phyloP scores from a whole-genome alignment of 1,140 invertebrate genomes.

The Temnothorax curvispinosus region DNA sequence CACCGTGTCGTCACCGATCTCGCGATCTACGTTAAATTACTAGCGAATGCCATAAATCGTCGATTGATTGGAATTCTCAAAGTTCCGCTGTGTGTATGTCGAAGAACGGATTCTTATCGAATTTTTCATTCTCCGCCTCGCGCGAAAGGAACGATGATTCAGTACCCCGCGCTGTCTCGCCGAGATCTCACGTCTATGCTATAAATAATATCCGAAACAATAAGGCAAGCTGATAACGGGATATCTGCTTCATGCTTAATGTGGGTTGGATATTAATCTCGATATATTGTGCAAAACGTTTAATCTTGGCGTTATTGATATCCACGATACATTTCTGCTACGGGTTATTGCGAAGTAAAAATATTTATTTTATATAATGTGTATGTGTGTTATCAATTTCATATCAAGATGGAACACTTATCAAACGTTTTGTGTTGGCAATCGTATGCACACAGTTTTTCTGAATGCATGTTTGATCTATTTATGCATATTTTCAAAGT shows the following conservation, averaged over 20 bases:
- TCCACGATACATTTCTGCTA: background rate
- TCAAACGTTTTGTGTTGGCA: background rate
- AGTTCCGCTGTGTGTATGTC: background rate
- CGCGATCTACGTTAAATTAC: constrained; percentile 6
- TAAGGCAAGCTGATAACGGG: constrained; percentile 5
- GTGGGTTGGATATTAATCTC: constrained; percentile 28
- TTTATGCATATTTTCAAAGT: background rate
- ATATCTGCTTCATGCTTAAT: constrained; percentile 29
- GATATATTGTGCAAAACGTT: background rate
- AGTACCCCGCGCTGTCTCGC: background rate
- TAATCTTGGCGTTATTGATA: background rate
- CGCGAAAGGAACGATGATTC: background rate
- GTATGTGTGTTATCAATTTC: constrained; percentile 6
- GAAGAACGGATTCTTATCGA: background rate
- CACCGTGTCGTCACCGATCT: background rate
- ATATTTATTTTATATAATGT: constrained; percentile 4
- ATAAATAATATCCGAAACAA: constrained; percentile 46
- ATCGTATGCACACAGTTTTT: background rate
- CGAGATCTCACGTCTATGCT: constrained; percentile 10
- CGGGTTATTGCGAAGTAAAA: background rate
- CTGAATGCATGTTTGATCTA: background rate
- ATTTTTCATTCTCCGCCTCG: background rate
- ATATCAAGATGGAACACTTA: background rate
- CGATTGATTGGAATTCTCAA: constrained; percentile 31
- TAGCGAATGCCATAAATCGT: constrained; percentile 12